Evolutionary conservation across 2,888 invertebrate species (phyloP), one percentile per base, ranked within the genome.

Genomic region (Anorthoa munda): DNA sequence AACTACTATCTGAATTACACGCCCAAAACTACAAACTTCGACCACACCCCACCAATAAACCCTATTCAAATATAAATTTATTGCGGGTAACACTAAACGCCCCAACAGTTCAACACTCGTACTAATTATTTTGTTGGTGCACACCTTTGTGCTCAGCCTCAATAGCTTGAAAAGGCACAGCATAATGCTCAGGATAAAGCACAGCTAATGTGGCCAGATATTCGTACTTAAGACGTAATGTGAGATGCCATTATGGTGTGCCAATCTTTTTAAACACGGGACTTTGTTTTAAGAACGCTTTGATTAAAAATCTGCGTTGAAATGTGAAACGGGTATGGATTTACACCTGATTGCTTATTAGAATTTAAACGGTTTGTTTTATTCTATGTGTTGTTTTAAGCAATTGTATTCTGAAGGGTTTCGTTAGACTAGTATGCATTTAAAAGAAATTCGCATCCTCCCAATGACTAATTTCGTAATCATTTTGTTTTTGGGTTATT

Each of bases 71-170:
- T 89, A 90, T 90, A 88, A 92, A 90, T 92, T 88, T 60, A 92
- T 89, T 86, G 87, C 89, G 86, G 87, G 92, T 92, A 91, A 92
- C 88, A 85, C 82, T 93, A 92, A 93, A 91, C 92, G 92, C 89
- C 86, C 92, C 93, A 93, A 94, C 95, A 94, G 95, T 92, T 92
- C 93, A 93, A 94, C 95, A 94, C 95, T 92, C 92, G 88, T 90
- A 94, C 94, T 95, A 95, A 95, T 95, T 95, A 95, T 94, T 94
- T 91, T 92, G 92, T 94, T 84, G 77, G 81, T 84, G 48, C 71
- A 61, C 63, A 70, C 74, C 72, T 73, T 83, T 83, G 65, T 85
- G n/a, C 56, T 11, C n/a, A 50, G 46, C 56, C 39, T 68, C 63
- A 70, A 81, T 63, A 72, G 69, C 77, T 63, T 77, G 65, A 83